Evolutionary conservation across 2,113 vertebrate genomes (phyloP).

Genomic region (Lampris megalopsis): DNA sequence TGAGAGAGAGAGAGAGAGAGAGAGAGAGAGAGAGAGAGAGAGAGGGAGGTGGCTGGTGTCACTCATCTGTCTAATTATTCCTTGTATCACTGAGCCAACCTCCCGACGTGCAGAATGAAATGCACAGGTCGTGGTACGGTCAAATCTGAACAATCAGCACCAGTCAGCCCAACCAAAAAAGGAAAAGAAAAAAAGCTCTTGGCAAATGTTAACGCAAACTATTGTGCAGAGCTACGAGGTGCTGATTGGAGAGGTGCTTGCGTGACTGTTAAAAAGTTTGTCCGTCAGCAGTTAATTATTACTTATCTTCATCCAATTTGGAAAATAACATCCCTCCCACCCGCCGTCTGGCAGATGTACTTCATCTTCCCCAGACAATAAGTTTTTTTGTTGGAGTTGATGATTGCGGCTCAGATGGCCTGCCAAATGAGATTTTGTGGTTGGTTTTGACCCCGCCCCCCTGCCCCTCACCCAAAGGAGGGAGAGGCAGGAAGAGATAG

Average conservation of each 20-base stretch:
- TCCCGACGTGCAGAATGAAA: slow-evolving; percentile 20
- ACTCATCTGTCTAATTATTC: slow-evolving; percentile 49
- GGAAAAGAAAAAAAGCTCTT: too few species aligned
- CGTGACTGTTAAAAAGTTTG: not conserved
- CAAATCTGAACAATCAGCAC: too few species aligned
- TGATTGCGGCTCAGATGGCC: not conserved
- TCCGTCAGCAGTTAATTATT: not conserved
- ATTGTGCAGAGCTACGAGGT: too few species aligned
- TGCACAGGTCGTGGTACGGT: slow-evolving; percentile 1
- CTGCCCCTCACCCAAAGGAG: not conserved
- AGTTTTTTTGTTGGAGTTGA: not conserved
- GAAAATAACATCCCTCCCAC: not conserved
- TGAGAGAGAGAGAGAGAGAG: too few species aligned
- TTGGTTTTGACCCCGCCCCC: not conserved
- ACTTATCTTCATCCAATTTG: not conserved
- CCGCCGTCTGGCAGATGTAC: not conserved
- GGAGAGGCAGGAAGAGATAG: not conserved
- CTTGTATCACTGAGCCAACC: slow-evolving; percentile 2
- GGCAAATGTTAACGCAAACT: too few species aligned
- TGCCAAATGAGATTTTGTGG: not conserved
- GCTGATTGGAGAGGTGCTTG: too few species aligned
- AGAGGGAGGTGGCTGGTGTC: slow-evolving; percentile 6
- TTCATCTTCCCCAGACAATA: not conserved
- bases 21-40: not conserved
- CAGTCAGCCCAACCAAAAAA: too few species aligned